A percentile compares a stretch with the other conserved stretches of the same genome.
These are phyloP conservation scores for Melikaiella ostensackeni DNA, from an alignment of 2,888 invertebrate species.

Conservation along the genomic window DNA sequence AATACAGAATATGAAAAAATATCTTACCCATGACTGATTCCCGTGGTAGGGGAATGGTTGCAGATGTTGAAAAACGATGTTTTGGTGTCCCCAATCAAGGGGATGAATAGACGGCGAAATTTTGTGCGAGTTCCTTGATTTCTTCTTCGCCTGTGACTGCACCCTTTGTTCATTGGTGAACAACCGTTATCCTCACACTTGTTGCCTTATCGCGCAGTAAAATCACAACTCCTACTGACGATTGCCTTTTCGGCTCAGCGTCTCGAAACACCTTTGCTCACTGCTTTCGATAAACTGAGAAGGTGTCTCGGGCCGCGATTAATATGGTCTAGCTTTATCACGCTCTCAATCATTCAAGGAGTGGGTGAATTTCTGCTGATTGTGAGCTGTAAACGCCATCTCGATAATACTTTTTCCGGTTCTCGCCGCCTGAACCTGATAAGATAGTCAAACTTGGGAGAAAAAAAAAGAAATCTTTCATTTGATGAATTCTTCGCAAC, in stretches of 20 bases:
- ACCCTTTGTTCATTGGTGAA: slow-evolving; percentile 70
- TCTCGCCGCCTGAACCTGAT: slow-evolving; percentile 30
- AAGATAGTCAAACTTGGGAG: slow-evolving; percentile 31
- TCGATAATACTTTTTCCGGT: slow-evolving; percentile 35
- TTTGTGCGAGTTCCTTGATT: slow-evolving; percentile 67
- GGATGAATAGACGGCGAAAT: slow-evolving; percentile 64
- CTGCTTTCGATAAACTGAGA: slow-evolving; percentile 35
- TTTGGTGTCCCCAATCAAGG: slow-evolving; percentile 55
- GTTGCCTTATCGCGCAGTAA: not conserved
- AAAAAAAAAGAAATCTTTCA: slow-evolving; percentile 5
- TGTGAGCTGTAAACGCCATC: slow-evolving; percentile 26
- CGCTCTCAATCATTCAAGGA: slow-evolving; percentile 37
- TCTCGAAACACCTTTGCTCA: slow-evolving; percentile 27
- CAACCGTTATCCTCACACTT: slow-evolving; percentile 57
- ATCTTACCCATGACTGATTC: slow-evolving; percentile 63
- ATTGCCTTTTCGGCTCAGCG: slow-evolving; percentile 45
- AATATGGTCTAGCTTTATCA: slow-evolving; percentile 53
- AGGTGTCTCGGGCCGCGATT: slow-evolving; percentile 41
- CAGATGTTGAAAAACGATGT: slow-evolving; percentile 32
- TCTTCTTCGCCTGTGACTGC: slow-evolving; percentile 63
- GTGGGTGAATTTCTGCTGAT: slow-evolving; percentile 36
- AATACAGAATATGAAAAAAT: not conserved
- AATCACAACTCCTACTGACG: slow-evolving; percentile 55
- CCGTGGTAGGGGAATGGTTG: slow-evolving; percentile 50
- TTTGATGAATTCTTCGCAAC: slow-evolving; percentile 17